phyloP scores from a whole-genome alignment of 2,113 vertebrate genomes.

The Anoura caudifer region DNA sequence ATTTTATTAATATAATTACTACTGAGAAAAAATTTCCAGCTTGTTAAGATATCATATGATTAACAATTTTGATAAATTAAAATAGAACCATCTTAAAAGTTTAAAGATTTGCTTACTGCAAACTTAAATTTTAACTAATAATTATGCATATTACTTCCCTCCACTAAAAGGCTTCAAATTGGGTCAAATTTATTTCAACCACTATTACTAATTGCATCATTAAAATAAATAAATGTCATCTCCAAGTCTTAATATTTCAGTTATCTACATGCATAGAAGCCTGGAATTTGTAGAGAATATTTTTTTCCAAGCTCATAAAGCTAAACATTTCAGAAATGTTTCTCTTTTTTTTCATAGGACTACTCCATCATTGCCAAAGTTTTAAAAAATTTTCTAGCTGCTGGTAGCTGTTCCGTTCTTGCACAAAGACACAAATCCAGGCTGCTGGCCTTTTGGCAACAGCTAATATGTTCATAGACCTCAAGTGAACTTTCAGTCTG shows the following conservation, averaged over 20 bases:
- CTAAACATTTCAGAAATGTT: constrained; percentile 6
- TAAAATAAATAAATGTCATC: neutral
- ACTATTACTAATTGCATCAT: neutral
- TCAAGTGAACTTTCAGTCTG: constrained; percentile 73
- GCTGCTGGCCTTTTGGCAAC: constrained; percentile 67
- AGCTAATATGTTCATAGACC: constrained; percentile 65
- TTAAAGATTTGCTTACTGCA: neutral
- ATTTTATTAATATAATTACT: constrained; percentile 1
- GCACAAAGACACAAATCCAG: constrained; percentile 67
- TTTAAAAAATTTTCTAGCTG: constrained; percentile 57
- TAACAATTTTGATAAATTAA: constrained; percentile 16
- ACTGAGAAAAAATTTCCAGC: neutral
- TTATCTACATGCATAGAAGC: neutral
- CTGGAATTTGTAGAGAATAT: neutral
- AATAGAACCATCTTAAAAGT: neutral
- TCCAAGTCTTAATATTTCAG: constrained; percentile 18
- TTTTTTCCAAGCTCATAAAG: constrained; percentile 12
- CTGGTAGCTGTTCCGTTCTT: constrained; percentile 71
- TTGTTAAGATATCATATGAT: neutral
- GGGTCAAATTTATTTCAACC: neutral
- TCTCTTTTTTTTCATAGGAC: constrained; percentile 1
- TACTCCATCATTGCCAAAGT: constrained; percentile 63
- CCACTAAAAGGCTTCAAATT: neutral
- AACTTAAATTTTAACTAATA: neutral
- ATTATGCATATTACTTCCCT: neutral